Percentiles rank a stretch among this genome's conserved stretches.
These are phyloP conservation scores for Zaprionus lineosus DNA, from an alignment of 2,888 invertebrate species.

Conservation along the genomic window DNA sequence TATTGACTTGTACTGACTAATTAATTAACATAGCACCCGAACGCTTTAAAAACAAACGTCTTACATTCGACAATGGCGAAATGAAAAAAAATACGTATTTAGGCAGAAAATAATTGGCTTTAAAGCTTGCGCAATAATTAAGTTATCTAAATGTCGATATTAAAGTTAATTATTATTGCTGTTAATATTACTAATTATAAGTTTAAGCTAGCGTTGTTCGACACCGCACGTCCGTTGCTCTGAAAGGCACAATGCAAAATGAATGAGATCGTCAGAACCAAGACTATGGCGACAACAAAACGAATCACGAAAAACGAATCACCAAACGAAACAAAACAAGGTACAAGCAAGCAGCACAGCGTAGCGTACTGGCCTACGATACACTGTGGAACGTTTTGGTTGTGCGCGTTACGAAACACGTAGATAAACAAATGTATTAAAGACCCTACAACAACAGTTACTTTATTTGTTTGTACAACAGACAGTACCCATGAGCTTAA, in stretches of 20 bases:
- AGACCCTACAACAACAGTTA: no score
- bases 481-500: no score
- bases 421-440: no score
- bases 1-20: conserved; percentile 52
- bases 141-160: conserved; percentile 18
- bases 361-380: conserved; percentile 28
- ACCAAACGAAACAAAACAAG: conserved; percentile 13
- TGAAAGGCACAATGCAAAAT: conserved; percentile 77
- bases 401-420: neutral
- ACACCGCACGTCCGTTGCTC: conserved; percentile 59
- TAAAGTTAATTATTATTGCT: conserved; percentile 8
- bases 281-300: conserved; percentile 23
- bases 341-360: conserved; percentile 19
- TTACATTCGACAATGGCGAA: conserved; percentile 7
- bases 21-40: conserved; percentile 57
- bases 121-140: conserved; percentile 13
- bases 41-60: conserved; percentile 34
- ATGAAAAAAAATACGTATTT: conserved; percentile 19
- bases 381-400: conserved; percentile 20
- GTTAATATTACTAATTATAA: neutral
- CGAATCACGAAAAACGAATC: conserved; percentile 1
- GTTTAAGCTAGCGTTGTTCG: conserved; percentile 12
- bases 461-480: no score
- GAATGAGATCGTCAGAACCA: conserved; percentile 35
- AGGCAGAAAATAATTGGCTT: conserved; percentile 8